phyloP scores from a whole-genome alignment of 2,888 invertebrate genomes.

The Thyatira batis region DNA sequence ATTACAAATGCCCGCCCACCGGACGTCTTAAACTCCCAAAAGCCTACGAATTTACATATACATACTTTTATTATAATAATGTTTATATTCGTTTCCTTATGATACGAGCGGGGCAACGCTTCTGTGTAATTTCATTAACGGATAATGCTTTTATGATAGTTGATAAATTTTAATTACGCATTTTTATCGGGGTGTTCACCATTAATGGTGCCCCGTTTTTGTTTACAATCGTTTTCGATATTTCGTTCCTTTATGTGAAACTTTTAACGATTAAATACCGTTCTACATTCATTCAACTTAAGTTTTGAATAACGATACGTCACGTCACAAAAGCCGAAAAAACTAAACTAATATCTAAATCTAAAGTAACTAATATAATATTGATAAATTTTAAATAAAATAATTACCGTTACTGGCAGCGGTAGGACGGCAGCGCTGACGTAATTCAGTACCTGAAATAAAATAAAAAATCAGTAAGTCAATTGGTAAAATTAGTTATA shows the following conservation, averaged over 20 bases:
- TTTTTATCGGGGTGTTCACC: not conserved
- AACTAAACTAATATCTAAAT: too few relatives aligned
- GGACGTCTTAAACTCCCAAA: not conserved
- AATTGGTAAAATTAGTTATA: not conserved
- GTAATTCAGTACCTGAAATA: conserved; percentile 40
- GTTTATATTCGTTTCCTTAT: not conserved
- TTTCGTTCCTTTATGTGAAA: too few relatives aligned
- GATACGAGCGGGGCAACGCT: not conserved
- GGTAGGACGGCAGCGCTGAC: conserved; percentile 28
- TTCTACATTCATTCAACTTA: too few relatives aligned
- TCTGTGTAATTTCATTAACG: not conserved
- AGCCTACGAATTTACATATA: not conserved
- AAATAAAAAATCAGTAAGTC: conserved; percentile 18
- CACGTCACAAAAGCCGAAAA: too few relatives aligned
- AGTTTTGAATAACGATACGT: too few relatives aligned
- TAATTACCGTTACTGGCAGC: conserved; percentile 65
- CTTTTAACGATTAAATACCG: not conserved
- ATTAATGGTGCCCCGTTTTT: not conserved
- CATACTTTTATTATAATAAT: not conserved
- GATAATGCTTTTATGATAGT: not conserved
- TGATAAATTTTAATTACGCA: not conserved
- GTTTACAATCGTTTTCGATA: not conserved
- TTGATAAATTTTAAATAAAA: conserved; percentile 4
- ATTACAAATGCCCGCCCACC: not conserved
- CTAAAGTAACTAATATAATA: too few relatives aligned